Evolutionary conservation across 2,888 invertebrate genomes (phyloP).

Genomic region (Dichetophora obliterata): DNA sequence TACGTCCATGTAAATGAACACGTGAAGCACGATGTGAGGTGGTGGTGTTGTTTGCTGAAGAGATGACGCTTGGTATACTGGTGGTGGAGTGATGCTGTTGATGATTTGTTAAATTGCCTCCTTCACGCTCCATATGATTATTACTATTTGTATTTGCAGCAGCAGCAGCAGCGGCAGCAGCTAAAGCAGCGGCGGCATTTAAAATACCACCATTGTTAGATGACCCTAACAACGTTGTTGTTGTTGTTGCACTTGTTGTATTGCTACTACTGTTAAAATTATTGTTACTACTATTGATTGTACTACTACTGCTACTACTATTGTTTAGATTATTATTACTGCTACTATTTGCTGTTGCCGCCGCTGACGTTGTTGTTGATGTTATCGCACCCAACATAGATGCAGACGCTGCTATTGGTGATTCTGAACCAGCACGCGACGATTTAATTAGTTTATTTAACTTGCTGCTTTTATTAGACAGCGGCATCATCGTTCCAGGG

Average conservation of each 20-base stretch:
- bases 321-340: conserved; percentile 51
- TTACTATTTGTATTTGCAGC: conserved; percentile 50
- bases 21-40: conserved; percentile 52
- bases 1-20: conserved; percentile 65
- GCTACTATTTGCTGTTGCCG: conserved; percentile 54
- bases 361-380: conserved; percentile 44
- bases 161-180: conserved; percentile 53
- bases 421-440: conserved; percentile 71
- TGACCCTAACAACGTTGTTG: conserved; percentile 44
- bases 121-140: conserved; percentile 53
- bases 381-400: conserved; percentile 47
- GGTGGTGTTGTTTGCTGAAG: conserved; percentile 43
- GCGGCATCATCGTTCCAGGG: conserved; percentile 44
- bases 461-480: conserved; percentile 67
- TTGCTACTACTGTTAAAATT: conserved; percentile 62
- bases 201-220: conserved; percentile 58
- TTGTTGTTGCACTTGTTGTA: conserved; percentile 57
- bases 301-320: conserved; percentile 61
- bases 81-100: conserved; percentile 35
- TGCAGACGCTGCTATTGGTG: conserved; percentile 68
- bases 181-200: conserved; percentile 62
- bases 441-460: conserved; percentile 58
- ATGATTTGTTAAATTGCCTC: conserved; percentile 48
- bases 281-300: conserved; percentile 68
- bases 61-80: conserved; percentile 39